These are phyloP conservation scores for Norana najaformis DNA, from an alignment of 2,888 invertebrate species.

Conservation along the genomic window DNA sequence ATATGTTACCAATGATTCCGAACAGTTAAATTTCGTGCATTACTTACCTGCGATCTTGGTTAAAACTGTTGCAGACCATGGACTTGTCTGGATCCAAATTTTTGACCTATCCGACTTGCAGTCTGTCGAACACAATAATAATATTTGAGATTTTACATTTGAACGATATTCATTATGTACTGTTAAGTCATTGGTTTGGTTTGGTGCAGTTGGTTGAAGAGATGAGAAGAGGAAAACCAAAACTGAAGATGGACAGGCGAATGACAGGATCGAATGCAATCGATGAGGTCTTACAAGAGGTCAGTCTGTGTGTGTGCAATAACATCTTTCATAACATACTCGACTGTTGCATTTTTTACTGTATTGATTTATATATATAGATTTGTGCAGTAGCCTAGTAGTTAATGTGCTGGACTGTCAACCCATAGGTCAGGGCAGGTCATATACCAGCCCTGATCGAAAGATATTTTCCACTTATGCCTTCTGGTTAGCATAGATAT, in stretches of 20 bases:
- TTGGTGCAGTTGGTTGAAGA: conserved; percentile 48
- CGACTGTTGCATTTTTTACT: background rate
- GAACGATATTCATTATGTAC: too few species aligned
- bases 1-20: too few species aligned
- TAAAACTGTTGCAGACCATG: too few species aligned
- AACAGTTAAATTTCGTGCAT: too few species aligned
- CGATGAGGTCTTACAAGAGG: conserved; percentile 82
- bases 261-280: conserved; percentile 84
- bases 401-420: background rate
- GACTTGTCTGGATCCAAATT: too few species aligned
- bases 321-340: background rate
- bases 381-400: background rate
- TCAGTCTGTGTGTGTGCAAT: conserved; percentile 58
- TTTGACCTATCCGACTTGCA: too few species aligned
- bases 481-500: background rate
- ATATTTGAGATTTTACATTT: too few species aligned
- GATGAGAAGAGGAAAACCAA: conserved; percentile 52
- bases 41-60: too few species aligned
- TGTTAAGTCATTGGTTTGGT: conserved; percentile 22
- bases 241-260: conserved; percentile 64
- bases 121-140: too few species aligned
- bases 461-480: background rate
- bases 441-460: background rate
- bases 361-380: background rate
- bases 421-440: background rate